Evolutionary conservation across 1,140 invertebrate species (phyloP).

Genomic region (Zaprionus africanus): DNA sequence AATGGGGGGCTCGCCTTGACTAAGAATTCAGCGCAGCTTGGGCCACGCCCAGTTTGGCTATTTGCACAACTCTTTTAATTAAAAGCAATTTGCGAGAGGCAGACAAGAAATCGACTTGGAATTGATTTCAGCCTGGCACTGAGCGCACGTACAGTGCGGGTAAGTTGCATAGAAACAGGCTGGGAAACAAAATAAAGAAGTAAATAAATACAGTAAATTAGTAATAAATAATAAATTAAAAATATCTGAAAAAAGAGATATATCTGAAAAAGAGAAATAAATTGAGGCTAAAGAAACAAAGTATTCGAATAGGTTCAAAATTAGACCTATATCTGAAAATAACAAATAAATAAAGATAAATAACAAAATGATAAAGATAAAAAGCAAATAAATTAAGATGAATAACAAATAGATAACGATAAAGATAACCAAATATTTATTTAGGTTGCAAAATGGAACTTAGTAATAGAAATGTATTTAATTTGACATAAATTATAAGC

Average conservation of each 20-base stretch:
- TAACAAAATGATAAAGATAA: no score
- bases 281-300: neutral
- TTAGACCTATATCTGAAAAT: no score
- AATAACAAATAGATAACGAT: no score
- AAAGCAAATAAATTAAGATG: no score
- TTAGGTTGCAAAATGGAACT: no score
- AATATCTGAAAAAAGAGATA: neutral
- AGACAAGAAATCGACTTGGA: constrained; percentile 73
- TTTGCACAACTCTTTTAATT: constrained; percentile 75
- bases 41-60: constrained; percentile 20
- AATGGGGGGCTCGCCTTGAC: neutral
- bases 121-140: constrained; percentile 59
- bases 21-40: constrained; percentile 21
- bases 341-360: no score
- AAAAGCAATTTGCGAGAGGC: constrained; percentile 72
- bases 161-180: constrained; percentile 9
- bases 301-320: neutral
- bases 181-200: neutral
- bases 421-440: no score
- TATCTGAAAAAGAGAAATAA: neutral
- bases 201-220: neutral
- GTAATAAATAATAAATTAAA: no score
- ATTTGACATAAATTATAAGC: no score
- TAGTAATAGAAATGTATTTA: no score
- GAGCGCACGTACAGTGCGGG: constrained; percentile 11